Evolutionary conservation across 1,140 invertebrate species (phyloP).

Genomic region (Aleiodes sp.): DNA sequence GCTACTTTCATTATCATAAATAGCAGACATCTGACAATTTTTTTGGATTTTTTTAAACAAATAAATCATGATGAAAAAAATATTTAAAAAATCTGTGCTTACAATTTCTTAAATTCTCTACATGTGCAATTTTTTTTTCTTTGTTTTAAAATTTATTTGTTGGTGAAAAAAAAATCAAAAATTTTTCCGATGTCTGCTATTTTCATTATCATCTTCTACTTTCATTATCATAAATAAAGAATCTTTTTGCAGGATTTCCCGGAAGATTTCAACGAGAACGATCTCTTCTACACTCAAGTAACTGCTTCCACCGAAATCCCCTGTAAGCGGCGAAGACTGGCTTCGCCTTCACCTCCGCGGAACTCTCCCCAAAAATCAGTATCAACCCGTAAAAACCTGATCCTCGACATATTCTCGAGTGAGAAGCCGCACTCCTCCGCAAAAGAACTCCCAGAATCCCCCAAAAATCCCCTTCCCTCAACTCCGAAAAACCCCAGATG

Average conservation of each 20-base stretch:
- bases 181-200: too few relatives aligned
- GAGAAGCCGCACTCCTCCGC: background rate
- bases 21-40: too few relatives aligned
- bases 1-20: too few relatives aligned
- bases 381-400: background rate
- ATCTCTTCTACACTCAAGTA: constrained; percentile 13
- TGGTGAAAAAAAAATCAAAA: too few relatives aligned
- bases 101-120: too few relatives aligned
- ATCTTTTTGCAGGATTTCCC: constrained; percentile 46
- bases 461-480: background rate
- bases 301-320: constrained; percentile 16
- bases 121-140: too few relatives aligned
- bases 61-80: too few relatives aligned
- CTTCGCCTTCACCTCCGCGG: background rate
- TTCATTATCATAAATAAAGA: too few relatives aligned
- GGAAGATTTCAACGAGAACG: constrained; percentile 34
- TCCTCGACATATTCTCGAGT: background rate
- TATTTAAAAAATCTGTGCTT: too few relatives aligned
- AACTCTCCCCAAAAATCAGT: background rate
- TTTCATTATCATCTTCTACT: too few relatives aligned
- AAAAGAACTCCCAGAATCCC: background rate
- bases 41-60: too few relatives aligned
- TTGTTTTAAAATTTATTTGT: too few relatives aligned
- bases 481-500: background rate
- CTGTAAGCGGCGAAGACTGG: background rate